Conservation (phyloP, 2,888 invertebrate genomes). For the Drosophila dives region DNA sequence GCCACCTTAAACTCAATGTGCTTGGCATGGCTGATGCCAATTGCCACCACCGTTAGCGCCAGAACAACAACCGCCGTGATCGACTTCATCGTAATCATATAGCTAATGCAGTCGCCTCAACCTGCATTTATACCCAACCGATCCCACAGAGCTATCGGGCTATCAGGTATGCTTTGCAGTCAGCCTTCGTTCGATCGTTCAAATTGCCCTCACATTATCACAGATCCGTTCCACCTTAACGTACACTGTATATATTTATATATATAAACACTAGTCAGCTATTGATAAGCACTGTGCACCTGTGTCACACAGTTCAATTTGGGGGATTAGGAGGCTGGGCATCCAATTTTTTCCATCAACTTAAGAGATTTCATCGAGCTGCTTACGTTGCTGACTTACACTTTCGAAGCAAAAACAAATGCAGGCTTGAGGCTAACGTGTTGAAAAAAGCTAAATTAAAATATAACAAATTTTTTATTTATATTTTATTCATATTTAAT, state of each 20-base stretch:
- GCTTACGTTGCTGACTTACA: neutral
- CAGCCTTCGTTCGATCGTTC: constrained; percentile 31
- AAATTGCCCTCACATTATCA: constrained; percentile 51
- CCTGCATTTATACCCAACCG: constrained; percentile 50
- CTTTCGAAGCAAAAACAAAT: neutral
- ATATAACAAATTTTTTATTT: neutral
- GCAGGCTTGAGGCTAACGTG: neutral
- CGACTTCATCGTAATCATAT: constrained; percentile 82
- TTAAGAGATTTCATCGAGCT: neutral
- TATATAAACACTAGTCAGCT: neutral
- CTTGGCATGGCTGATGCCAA: constrained; percentile 68
- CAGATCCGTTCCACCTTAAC: constrained; percentile 46
- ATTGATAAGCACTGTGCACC: constrained; percentile 36
- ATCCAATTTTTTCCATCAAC: neutral
- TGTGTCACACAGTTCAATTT: neutral
- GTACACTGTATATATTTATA: neutral
- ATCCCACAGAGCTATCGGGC: constrained; percentile 1
- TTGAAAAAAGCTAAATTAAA: neutral
- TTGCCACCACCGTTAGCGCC: constrained; percentile 71
- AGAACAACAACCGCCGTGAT: constrained; percentile 78
- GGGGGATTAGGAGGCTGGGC: constrained; percentile 18
- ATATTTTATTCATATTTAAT: neutral
- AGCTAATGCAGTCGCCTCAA: constrained; percentile 20
- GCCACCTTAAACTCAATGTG: constrained; percentile 84
- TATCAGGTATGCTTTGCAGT: constrained; percentile 11